Conservation (phyloP, 2,888 invertebrate species). For the Oxycera nigricornis region DNA sequence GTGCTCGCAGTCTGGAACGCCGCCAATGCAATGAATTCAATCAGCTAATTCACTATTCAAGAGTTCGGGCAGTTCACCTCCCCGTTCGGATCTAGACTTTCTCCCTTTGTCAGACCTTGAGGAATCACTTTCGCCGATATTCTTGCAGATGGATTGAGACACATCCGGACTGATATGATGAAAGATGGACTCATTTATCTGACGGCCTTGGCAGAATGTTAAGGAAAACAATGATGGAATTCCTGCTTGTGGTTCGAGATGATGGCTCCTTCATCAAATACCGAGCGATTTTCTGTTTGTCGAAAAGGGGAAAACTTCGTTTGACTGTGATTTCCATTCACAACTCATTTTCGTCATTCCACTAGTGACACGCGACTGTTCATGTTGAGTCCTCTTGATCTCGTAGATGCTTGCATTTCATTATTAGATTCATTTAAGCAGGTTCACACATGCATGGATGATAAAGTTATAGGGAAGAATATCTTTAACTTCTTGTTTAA, state of each 20-base stretch:
- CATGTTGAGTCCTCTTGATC: neutral
- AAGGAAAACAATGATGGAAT: conserved; percentile 2
- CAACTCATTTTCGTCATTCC: conserved; percentile 37
- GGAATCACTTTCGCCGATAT: neutral
- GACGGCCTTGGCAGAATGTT: conserved; percentile 1
- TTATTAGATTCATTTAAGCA: too few species aligned
- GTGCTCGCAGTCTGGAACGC: conserved; percentile 24
- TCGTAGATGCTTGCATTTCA: neutral
- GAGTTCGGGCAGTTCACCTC: neutral
- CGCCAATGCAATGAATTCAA: conserved; percentile 17
- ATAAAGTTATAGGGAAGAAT: too few species aligned
- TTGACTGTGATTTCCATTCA: conserved; percentile 21
- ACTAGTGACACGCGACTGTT: neutral
- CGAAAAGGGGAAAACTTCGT: neutral
- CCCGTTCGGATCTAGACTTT: neutral
- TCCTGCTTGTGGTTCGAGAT: neutral
- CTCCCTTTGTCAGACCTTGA: neutral
- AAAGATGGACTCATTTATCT: conserved; percentile 42
- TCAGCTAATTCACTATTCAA: conserved; percentile 31
- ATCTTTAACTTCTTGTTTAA: too few species aligned
- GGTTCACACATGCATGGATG: too few species aligned
- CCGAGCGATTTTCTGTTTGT: neutral
- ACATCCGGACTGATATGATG: conserved; percentile 45
- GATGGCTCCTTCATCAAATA: neutral
- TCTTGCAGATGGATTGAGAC: conserved; percentile 44